These are phyloP conservation scores for Rhorus exstirpatorius DNA, from an alignment of 2,888 invertebrate species.

Conservation along the genomic window DNA sequence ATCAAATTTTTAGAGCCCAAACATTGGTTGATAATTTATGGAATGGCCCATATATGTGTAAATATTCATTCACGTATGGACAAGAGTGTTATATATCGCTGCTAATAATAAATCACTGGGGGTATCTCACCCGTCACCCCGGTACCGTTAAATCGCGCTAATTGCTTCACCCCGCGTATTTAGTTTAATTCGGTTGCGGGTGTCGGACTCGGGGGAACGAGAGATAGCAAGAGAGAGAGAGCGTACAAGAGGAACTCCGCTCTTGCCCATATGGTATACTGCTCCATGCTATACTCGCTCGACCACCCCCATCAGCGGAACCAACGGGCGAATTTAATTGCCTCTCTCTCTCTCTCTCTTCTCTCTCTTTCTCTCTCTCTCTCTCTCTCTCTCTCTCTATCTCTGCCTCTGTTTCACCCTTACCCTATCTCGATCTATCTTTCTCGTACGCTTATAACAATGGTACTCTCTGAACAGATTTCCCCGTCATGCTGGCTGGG, in stretches of 20 bases:
- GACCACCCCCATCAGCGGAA: conserved; percentile 37
- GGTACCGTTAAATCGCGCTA: conserved; percentile 81
- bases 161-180: conserved; percentile 81
- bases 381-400: too few species aligned
- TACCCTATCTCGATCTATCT: conserved; percentile 4
- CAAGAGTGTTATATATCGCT: conserved; percentile 2
- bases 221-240: conserved; percentile 39
- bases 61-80: too few species aligned
- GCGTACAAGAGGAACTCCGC: conserved; percentile 14
- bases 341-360: conserved; percentile 4
- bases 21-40: too few species aligned
- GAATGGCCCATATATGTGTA: too few species aligned
- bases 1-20: too few species aligned
- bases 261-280: conserved; percentile 15
- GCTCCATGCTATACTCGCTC: conserved; percentile 34
- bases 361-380: not conserved
- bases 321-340: conserved; percentile 43
- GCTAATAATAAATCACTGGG: conserved; percentile 72
- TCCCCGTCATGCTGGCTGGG: conserved; percentile 9
- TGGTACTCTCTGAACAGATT: conserved; percentile 29
- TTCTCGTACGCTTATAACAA: not conserved
- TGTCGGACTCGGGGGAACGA: conserved; percentile 70
- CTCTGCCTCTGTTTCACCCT: too few species aligned
- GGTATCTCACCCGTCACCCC: conserved; percentile 49
- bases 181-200: conserved; percentile 81